Evolutionary conservation across 1,140 invertebrate genomes (phyloP).

Genomic region (Heliconius nattereri): DNA sequence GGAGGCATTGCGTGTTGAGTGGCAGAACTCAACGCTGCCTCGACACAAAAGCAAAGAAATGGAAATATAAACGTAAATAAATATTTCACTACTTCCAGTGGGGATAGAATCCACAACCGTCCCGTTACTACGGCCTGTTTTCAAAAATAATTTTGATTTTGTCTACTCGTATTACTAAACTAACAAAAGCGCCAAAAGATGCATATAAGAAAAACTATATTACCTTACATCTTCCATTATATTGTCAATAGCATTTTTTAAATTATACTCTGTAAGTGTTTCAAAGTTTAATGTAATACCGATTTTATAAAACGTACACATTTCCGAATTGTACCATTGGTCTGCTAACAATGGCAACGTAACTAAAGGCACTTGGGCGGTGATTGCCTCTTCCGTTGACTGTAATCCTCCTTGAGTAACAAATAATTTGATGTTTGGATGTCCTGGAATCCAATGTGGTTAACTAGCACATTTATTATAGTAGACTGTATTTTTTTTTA

Average conservation of each 20-base stretch:
- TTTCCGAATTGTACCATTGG: slow-evolving; percentile 54
- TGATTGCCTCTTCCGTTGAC: slow-evolving; percentile 81
- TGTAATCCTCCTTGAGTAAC: slow-evolving; percentile 71
- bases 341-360: slow-evolving; percentile 59
- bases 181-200: too few species aligned
- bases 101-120: too few species aligned
- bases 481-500: too few species aligned
- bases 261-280: slow-evolving; percentile 45
- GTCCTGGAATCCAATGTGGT: slow-evolving; percentile 33
- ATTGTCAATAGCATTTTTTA: slow-evolving; percentile 48
- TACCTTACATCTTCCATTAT: slow-evolving; percentile 41
- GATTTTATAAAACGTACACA: slow-evolving; percentile 45
- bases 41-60: too few species aligned
- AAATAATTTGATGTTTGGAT: slow-evolving; percentile 53
- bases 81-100: too few species aligned
- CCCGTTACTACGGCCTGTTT: too few species aligned
- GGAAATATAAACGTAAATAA: too few species aligned
- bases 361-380: slow-evolving; percentile 81
- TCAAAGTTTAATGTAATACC: slow-evolving; percentile 49
- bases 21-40: too few species aligned
- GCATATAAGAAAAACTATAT: background rate
- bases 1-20: too few species aligned
- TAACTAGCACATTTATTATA: too few species aligned
- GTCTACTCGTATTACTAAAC: too few species aligned
- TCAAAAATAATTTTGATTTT: too few species aligned